A percentile compares a stretch with the other conserved stretches of the same genome.
Conservation (phyloP, 2,888 invertebrate species). For the Octonoba sinensis region DNA sequence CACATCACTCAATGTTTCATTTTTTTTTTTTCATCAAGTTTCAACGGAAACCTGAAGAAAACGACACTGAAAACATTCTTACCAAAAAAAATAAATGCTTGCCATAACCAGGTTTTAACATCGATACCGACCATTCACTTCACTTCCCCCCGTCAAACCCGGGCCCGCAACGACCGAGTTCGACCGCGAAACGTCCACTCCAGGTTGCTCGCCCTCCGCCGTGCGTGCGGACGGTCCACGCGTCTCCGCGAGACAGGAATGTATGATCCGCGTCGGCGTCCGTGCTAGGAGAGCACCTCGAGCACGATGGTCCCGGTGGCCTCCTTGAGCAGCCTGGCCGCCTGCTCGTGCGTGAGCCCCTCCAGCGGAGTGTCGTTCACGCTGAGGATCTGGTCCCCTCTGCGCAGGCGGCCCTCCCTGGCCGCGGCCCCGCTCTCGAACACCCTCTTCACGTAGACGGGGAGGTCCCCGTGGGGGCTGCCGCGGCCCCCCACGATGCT, state of each 20-base stretch:
- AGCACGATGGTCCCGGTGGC: constrained; percentile 74
- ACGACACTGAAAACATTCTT: too few relatives aligned
- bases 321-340: constrained; percentile 72
- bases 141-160: too few relatives aligned
- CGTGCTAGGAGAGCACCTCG: constrained; percentile 69
- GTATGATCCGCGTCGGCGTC: constrained; percentile 31
- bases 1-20: too few relatives aligned
- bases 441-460: constrained; percentile 91
- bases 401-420: constrained; percentile 88
- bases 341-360: constrained; percentile 68
- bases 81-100: too few relatives aligned
- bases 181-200: too few relatives aligned
- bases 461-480: constrained; percentile 80
- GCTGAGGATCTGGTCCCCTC: constrained; percentile 94
- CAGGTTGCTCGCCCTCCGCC: too few relatives aligned
- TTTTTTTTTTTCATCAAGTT: too few relatives aligned
- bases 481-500: constrained; percentile 93
- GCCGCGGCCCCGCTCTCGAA: constrained; percentile 91
- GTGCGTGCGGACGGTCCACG: too few relatives aligned
- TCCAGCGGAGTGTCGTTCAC: constrained; percentile 65
- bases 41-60: too few relatives aligned
- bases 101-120: too few relatives aligned
- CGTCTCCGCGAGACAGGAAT: constrained; percentile 34
- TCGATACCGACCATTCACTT: too few relatives aligned
- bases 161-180: too few relatives aligned